Base-by-base conservation (phyloP, 2,113 vertebrate species). In the Salvelinus fontinalis region DNA sequence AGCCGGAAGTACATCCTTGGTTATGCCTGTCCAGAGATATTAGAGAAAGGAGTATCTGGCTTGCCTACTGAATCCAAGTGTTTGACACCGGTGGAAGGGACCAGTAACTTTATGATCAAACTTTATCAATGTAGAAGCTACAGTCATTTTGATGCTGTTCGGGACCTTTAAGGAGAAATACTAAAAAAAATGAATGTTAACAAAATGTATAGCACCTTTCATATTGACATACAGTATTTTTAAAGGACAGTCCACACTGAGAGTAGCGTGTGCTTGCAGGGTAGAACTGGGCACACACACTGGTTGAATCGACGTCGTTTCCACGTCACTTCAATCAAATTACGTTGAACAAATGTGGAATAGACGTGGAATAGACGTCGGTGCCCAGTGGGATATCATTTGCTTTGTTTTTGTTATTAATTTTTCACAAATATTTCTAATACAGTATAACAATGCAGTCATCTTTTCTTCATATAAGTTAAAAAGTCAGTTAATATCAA, bases 391-490 rank as follows among this genome's bases (percentile, higher is more conserved):
- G 83, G 74, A 83, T 79, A 79, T 86, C 71, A 77, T 86, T 88
- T 57, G 74, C 78, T 84, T 88, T 81, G 75, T 72, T 90, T 51
- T 75, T 74, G 18, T 76, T 83, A 75, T 81, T 71, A 44, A 84
- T 81, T 84, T 77, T 66, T 67, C 66, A 82, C 57, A 81, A 79
- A 83, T 67, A 79, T 72, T 26, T 89, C 77, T 80, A 84, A 76
- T 85, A 85, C 72, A 89, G 74, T 79, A 84, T 83, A 78, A 83
- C 84, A 87, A 90, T 88, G 83, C 81, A 90, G 74, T 89, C 88
- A 84, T 81, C 26, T 57, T 85, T 79, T 82, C 68, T 87, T 92
- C 88, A 88, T 92, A 93, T 93, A 94, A 94, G 88, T 94, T 93
- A 94, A 90, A 39, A 44, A 71, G 75, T 72, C 71, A 76, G 71